phyloP scores from a whole-genome alignment of 1,140 invertebrate species.

The Solen grandis region DNA sequence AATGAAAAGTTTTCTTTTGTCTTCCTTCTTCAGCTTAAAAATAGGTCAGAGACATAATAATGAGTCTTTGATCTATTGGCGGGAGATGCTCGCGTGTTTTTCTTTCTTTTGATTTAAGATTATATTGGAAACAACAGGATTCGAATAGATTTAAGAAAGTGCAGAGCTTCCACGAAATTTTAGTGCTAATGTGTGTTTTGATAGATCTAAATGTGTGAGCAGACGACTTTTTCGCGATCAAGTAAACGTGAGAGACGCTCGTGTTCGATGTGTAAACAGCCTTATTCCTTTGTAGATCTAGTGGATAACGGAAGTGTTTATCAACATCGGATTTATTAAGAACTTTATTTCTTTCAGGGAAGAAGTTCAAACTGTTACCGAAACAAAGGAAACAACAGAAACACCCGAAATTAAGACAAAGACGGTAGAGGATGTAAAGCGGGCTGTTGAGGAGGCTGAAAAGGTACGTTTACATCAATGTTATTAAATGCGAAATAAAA shows the following conservation, averaged over 20 bases:
- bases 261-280: background rate
- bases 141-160: no score
- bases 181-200: no score
- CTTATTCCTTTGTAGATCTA: slow-evolving; percentile 15
- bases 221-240: slow-evolving; percentile 27
- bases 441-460: slow-evolving; percentile 46
- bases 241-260: background rate
- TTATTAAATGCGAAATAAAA: background rate
- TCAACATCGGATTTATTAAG: background rate
- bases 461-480: slow-evolving; percentile 12
- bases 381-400: slow-evolving; percentile 21
- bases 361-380: slow-evolving; percentile 46
- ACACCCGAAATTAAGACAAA: slow-evolving; percentile 51
- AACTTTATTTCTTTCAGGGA: slow-evolving; percentile 35
- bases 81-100: background rate
- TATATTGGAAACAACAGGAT: no score
- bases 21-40: slow-evolving; percentile 30
- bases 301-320: background rate
- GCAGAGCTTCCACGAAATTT: no score
- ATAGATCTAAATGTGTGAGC: slow-evolving; percentile 6
- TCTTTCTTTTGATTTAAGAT: background rate
- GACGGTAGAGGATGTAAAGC: slow-evolving; percentile 50
- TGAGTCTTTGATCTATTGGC: background rate
- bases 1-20: slow-evolving; percentile 21
- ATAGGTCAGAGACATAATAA: slow-evolving; percentile 39